phyloP scores from a whole-genome alignment of 1,140 invertebrate genomes.

The Platyura marginata region DNA sequence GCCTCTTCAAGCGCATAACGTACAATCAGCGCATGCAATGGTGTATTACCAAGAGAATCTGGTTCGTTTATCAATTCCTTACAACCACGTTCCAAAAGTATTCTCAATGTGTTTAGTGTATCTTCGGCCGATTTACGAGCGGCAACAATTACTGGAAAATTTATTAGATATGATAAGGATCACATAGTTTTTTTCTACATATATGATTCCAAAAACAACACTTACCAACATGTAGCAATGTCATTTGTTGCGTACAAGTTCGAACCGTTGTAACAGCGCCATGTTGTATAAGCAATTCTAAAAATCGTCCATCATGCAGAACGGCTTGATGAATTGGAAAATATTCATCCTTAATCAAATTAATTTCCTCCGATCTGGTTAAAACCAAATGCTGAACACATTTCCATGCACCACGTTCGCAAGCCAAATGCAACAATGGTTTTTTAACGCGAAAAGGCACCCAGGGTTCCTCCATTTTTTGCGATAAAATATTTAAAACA shows the following conservation, averaged over 20 bases:
- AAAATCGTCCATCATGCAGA: constrained; percentile 43
- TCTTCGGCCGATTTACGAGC: constrained; percentile 49
- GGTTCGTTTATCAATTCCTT: constrained; percentile 52
- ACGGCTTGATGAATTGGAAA: constrained; percentile 57
- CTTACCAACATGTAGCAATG: constrained; percentile 41
- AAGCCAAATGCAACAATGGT: constrained; percentile 45
- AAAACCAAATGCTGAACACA: constrained; percentile 14
- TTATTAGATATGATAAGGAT: background rate
- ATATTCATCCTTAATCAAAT: constrained; percentile 55
- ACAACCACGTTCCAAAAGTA: constrained; percentile 44
- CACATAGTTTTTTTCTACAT: no score
- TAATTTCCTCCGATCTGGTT: constrained; percentile 48
- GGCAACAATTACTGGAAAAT: constrained; percentile 31
- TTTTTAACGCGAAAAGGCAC: constrained; percentile 31
- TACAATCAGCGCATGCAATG: constrained; percentile 45
- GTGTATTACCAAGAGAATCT: constrained; percentile 45
- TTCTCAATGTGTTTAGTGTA: constrained; percentile 39
- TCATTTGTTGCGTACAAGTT: constrained; percentile 56
- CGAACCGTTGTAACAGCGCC: constrained; percentile 47
- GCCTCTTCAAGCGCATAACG: constrained; percentile 52
- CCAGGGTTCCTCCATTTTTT: constrained; percentile 43
- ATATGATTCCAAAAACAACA: constrained; percentile 2
- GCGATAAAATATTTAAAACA: constrained; percentile 40
- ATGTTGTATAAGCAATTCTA: constrained; percentile 40
- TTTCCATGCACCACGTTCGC: constrained; percentile 44